Conservation (phyloP, 2,888 invertebrate genomes). For the Hoplodrina ambigua region DNA sequence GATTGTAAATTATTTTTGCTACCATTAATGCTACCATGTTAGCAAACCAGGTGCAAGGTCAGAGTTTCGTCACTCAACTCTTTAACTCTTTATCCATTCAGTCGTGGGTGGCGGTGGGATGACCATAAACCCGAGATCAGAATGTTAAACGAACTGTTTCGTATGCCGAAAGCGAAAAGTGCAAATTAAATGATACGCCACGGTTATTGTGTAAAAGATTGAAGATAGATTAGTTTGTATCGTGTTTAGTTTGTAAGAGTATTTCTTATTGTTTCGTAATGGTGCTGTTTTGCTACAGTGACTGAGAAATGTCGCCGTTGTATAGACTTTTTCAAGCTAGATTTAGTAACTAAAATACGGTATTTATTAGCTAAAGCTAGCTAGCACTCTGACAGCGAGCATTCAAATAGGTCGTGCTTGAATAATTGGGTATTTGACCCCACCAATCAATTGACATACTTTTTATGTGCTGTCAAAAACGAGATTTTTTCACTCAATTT, state of each 20-base stretch:
- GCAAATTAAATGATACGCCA: conserved; percentile 41
- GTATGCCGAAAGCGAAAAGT: conserved; percentile 43
- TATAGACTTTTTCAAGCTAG: neutral
- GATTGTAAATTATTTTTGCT: neutral
- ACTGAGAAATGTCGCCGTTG: neutral
- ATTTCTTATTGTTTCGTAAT: conserved; percentile 16
- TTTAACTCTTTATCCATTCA: conserved; percentile 28
- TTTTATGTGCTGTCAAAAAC: too few relatives aligned
- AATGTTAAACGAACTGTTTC: conserved; percentile 46
- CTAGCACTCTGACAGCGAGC: too few relatives aligned
- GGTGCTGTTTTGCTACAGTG: neutral
- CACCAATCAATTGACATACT: too few relatives aligned
- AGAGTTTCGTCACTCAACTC: conserved; percentile 41
- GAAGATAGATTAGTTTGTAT: conserved; percentile 7
- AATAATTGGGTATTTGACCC: too few relatives aligned
- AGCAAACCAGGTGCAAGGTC: conserved; percentile 36
- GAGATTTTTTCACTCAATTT: too few relatives aligned
- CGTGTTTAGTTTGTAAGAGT: conserved; percentile 9
- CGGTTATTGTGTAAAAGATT: conserved; percentile 35
- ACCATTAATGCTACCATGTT: conserved; percentile 2
- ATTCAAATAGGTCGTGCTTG: too few relatives aligned
- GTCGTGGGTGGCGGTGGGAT: conserved; percentile 60
- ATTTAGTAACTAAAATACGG: neutral
- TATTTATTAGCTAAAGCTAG: too few relatives aligned
- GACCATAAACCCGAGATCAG: conserved; percentile 31